Base-by-base conservation (phyloP, 1,140 invertebrate genomes). In the Drosophila trapezifrons region DNA sequence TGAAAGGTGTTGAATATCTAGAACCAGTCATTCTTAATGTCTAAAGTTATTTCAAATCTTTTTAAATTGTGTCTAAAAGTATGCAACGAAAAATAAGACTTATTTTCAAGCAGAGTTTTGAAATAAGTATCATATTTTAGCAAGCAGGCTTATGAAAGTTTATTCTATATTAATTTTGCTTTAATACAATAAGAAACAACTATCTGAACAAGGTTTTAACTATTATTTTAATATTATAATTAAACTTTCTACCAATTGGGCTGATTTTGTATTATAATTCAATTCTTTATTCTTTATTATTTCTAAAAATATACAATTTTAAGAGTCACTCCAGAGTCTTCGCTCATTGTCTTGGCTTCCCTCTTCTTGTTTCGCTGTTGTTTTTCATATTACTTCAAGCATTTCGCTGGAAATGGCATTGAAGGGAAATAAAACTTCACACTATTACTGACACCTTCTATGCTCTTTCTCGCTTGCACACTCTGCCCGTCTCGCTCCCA, bases 381-480 rank as follows among this genome's bases (percentile, higher is more conserved):
- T 56, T 80, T 76, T 76, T 22, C 40, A 22, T 46, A 65, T 58
- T 66, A 47, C 47, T 70, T 76, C 15, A 59, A 65, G 56, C 63
- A 37, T 76, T 82, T 66, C 52, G 45, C 27, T 47, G 65, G 43
- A 60, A 40, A 54, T 55, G 54, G 65, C 62, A 87, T 54, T 82
- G 67, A 89, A 78, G 84, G 56, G 73, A 87, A 89, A 80, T 87
- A 76, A 89, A 87, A 87, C 84, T 87, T 87, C 77, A 87, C 84
- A 84, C 84, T 74, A 87, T 80, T 80, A 42, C 66, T 22, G 32
- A 38, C 40, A 42, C 51, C 57, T 25, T 22, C 12, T 42, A 27
- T 22, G 13, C 15, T 10, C n/a, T 42, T 40, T 43, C 22, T 2
- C 5, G 12, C 17, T 38, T 20, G 1, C 43, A 20, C 54, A 20